These are phyloP conservation scores for Meleagris gallopavo DNA, from an alignment of 2,113 vertebrate genomes.

Conservation along the genomic window DNA sequence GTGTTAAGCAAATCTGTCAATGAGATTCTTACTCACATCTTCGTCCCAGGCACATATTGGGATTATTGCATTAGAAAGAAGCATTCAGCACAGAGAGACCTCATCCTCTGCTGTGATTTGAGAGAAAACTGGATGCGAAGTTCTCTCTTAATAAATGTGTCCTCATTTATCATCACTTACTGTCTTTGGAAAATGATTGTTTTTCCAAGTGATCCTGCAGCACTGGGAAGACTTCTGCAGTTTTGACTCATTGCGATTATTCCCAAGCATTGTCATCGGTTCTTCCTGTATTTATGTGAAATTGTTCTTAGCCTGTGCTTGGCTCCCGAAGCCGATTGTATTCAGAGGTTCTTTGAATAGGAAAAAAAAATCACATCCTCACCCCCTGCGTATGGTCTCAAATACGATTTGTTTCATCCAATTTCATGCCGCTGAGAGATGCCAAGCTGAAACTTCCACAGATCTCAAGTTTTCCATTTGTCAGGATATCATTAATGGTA, in stretches of 20 bases:
- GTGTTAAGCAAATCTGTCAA: neutral
- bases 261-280: constrained; percentile 65
- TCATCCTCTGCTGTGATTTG: neutral
- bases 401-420: neutral
- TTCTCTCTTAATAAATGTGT: constrained; percentile 30
- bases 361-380: neutral
- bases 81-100: neutral
- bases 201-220: constrained; percentile 61
- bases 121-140: constrained; percentile 33
- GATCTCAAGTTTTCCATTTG: neutral
- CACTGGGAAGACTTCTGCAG: constrained; percentile 56
- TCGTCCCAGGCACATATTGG: neutral
- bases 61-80: neutral
- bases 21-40: neutral
- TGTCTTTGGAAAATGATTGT: constrained; percentile 61
- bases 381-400: neutral
- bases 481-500: neutral
- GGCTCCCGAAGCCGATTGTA: constrained; percentile 13
- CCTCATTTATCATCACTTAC: constrained; percentile 55
- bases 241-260: constrained; percentile 67
- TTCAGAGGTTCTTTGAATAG: constrained; percentile 8
- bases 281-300: constrained; percentile 70
- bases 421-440: neutral
- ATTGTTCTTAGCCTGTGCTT: constrained; percentile 37
- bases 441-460: neutral